A percentile compares a stretch with the other conserved stretches of the same genome.
phyloP scores from a whole-genome alignment of 2,888 invertebrate genomes.

The Parelbella ahira region DNA sequence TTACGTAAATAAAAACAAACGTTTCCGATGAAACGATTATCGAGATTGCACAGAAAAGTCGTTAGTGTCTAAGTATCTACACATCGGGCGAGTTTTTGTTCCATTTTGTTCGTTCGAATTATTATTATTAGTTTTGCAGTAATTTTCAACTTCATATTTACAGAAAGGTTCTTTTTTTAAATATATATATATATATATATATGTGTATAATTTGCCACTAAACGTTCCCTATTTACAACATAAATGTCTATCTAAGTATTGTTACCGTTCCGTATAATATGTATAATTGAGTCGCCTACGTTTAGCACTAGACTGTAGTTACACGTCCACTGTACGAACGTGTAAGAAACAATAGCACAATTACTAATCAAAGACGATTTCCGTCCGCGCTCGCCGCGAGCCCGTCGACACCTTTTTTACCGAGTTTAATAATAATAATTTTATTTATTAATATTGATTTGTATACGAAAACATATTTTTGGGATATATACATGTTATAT shows the following conservation, averaged over 20 bases:
- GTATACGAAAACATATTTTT: constrained; percentile 21
- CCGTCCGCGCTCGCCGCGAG: constrained; percentile 42
- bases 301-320: too few species aligned
- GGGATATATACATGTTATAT: too few species aligned
- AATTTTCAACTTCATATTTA: constrained; percentile 62
- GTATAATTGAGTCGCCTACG: constrained; percentile 44
- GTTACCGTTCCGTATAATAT: constrained; percentile 41
- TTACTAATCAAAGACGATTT: constrained; percentile 76
- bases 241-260: constrained; percentile 66
- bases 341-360: constrained; percentile 39
- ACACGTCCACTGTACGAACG: too few species aligned
- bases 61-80: too few species aligned
- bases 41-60: constrained; percentile 72
- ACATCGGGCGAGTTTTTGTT: constrained; percentile 78
- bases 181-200: too few species aligned
- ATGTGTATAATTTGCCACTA: too few species aligned
- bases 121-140: constrained; percentile 57
- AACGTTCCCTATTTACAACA: constrained; percentile 68
- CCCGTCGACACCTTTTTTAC: too few species aligned
- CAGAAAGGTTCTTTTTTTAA: constrained; percentile 62
- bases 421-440: too few species aligned
- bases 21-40: constrained; percentile 51
- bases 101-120: constrained; percentile 69
- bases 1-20: constrained; percentile 49
- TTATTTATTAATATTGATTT: constrained; percentile 8